Conservation (phyloP, 2,113 vertebrate genomes). For the Felis chaus region DNA sequence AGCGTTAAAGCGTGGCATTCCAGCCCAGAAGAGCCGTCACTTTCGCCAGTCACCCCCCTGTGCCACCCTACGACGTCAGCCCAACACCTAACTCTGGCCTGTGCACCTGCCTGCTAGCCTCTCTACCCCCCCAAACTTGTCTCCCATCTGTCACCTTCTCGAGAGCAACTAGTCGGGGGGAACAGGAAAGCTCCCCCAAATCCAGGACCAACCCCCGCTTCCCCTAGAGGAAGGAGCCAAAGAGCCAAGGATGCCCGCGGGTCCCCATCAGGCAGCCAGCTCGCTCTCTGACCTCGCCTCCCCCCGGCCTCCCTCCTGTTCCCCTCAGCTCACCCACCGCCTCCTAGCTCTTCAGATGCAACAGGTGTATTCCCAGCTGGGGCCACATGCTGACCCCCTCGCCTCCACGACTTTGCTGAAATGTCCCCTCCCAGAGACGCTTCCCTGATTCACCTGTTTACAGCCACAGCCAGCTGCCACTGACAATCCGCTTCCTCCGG, state of each 20-base stretch:
- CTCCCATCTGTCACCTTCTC: neutral
- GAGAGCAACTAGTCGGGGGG: neutral
- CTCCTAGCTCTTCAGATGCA: neutral
- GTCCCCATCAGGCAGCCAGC: no score
- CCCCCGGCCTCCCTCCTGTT: neutral
- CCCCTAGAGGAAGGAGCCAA: neutral
- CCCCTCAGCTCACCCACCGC: accelerated
- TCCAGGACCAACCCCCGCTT: neutral
- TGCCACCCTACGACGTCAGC: neutral
- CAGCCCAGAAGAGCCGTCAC: neutral
- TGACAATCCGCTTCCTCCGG: neutral
- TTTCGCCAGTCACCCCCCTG: no score
- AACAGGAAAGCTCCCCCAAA: neutral
- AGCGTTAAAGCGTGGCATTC: accelerated
- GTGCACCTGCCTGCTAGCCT: accelerated
- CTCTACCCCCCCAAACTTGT: neutral
- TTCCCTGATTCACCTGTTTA: neutral
- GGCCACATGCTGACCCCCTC: neutral
- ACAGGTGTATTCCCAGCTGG: neutral
- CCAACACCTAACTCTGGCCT: neutral
- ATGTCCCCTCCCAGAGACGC: neutral
- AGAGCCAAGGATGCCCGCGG: neutral
- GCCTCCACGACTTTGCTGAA: neutral
- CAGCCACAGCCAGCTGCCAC: neutral
- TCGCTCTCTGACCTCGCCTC: neutral